Evolutionary conservation across 35 echinoderm and acorn worm genomes (phyloP).

Genomic region (Lytechinus pictus): DNA sequence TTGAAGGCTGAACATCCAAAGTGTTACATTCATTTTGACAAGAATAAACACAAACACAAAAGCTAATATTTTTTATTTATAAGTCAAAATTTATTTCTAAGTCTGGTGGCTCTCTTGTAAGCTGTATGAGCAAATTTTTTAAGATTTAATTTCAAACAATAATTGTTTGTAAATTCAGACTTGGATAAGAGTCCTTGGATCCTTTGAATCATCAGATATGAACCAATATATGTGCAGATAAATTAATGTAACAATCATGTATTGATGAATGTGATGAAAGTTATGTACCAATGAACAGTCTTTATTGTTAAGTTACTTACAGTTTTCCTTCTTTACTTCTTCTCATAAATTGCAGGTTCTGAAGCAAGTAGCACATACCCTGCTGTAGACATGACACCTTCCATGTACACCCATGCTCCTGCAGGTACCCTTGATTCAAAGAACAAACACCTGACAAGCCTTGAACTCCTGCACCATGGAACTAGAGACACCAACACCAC

Average conservation of each 20-base stretch:
- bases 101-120: background rate
- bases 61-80: background rate
- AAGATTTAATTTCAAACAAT: background rate
- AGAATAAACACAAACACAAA: background rate
- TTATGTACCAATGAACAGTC: background rate
- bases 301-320: background rate
- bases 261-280: background rate
- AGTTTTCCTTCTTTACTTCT: background rate
- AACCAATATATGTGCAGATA: background rate
- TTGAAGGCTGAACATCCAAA: background rate
- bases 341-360: constrained; percentile 25
- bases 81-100: background rate
- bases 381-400: constrained; percentile 31
- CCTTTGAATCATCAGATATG: background rate
- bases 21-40: background rate
- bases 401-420: constrained; percentile 28
- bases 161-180: too few species aligned
- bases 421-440: background rate
- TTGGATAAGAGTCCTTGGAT: background rate
- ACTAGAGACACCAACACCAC: background rate
- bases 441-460: constrained; percentile 27
- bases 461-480: constrained; percentile 32
- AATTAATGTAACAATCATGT: background rate
- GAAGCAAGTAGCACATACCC: constrained; percentile 17
- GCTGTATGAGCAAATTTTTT: background rate